Evolutionary conservation across 2,888 invertebrate genomes (phyloP).

Genomic region (Calameuta idolon): DNA sequence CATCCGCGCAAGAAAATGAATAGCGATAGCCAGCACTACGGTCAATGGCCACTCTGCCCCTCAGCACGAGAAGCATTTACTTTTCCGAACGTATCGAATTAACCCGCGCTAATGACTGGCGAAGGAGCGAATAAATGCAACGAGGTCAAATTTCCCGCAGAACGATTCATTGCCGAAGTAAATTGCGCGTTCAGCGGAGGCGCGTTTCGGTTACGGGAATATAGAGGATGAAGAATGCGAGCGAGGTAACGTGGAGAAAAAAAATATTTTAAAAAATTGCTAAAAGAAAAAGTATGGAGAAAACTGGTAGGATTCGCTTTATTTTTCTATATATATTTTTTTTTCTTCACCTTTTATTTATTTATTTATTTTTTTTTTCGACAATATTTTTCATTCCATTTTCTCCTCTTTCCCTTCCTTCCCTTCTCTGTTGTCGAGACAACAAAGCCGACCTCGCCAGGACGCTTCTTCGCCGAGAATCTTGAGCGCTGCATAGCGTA

Average conservation of each 20-base stretch:
- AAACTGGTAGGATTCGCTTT: not conserved
- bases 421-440: slow-evolving; percentile 31
- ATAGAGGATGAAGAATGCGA: not conserved
- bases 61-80: not conserved
- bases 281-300: not conserved
- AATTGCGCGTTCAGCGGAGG: not conserved
- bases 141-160: not conserved
- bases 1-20: not conserved
- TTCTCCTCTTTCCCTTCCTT: slow-evolving; percentile 29
- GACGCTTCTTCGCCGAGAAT: not conserved
- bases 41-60: slow-evolving; percentile 48
- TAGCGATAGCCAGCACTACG: slow-evolving; percentile 23
- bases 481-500: slow-evolving; percentile 21
- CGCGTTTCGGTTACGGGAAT: not conserved
- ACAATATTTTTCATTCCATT: slow-evolving; percentile 16
- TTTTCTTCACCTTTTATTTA: not conserved
- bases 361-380: slow-evolving; percentile 18
- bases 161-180: not conserved
- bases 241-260: not conserved
- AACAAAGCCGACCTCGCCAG: slow-evolving; percentile 12
- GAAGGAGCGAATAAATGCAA: not conserved
- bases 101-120: not conserved
- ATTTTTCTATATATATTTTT: not conserved
- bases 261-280: not conserved
- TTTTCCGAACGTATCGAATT: not conserved